Conservation (phyloP, 1,140 invertebrate species). For the Drosophila pandora region DNA sequence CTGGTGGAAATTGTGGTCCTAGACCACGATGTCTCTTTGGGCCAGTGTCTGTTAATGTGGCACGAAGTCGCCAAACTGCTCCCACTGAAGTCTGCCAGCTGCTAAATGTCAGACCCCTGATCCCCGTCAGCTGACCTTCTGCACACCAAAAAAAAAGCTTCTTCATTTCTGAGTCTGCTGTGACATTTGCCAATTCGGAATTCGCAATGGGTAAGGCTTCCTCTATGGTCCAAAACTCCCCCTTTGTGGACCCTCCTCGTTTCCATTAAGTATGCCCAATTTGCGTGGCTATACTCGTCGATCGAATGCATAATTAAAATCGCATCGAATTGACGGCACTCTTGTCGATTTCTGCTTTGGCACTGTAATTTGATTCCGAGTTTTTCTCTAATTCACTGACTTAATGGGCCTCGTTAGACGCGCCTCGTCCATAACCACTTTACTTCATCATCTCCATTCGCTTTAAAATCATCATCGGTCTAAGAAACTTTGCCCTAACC, state of each 20-base stretch:
- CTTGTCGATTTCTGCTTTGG: slow-evolving; percentile 27
- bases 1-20: slow-evolving; percentile 29
- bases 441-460: slow-evolving; percentile 11
- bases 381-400: slow-evolving; percentile 38
- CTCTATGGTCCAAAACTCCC: background rate
- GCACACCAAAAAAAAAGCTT: slow-evolving; percentile 17
- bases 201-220: slow-evolving; percentile 25
- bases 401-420: slow-evolving; percentile 58
- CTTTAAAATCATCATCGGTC: slow-evolving; percentile 22
- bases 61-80: slow-evolving; percentile 40
- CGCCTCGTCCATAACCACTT: slow-evolving; percentile 50
- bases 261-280: slow-evolving; percentile 31
- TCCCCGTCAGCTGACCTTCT: slow-evolving; percentile 26
- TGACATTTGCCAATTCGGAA: slow-evolving; percentile 46
- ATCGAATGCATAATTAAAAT: slow-evolving; percentile 67
- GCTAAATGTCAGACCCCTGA: slow-evolving; percentile 46
- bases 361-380: slow-evolving; percentile 54
- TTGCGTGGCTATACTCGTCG: slow-evolving; percentile 31
- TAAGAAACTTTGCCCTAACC: slow-evolving; percentile 26
- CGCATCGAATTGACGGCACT: slow-evolving; percentile 58
- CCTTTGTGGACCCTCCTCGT: background rate
- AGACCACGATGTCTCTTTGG: slow-evolving; percentile 31
- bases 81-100: slow-evolving; percentile 24
- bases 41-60: slow-evolving; percentile 47
- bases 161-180: slow-evolving; percentile 7